Base-by-base conservation (phyloP, 2,888 invertebrate genomes). In the Hirtodrosophila trivittata region DNA sequence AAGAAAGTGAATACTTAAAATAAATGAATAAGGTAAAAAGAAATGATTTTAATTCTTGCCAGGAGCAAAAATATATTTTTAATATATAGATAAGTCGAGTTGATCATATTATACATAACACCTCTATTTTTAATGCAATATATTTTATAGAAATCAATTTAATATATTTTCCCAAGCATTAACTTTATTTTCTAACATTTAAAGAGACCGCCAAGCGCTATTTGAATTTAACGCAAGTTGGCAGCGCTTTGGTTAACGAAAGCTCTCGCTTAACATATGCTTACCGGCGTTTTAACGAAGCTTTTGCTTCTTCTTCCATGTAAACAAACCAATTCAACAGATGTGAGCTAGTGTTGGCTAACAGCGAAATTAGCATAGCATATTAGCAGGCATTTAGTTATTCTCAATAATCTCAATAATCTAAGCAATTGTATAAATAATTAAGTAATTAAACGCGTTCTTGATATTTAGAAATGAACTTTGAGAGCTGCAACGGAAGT, bases 301-400 rank as follows among this genome's bases (percentile, higher is more conserved):
- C 58, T 58, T 10, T 32, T 33, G 52, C 71, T 66, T 39, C 42
- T 45, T 73, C 59, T 64, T 46, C n/a, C 9, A 38, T 56, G 54
- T 77, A 77, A 81, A 77, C 75, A 77, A 77, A 66, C 42, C 21
- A 38, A 30, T 1, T 1, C 0, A 57, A 46, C 77, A 81, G 82
- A 73, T 81, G 77, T 59, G 47, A 4, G 7, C 0, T 0, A 69
- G 75, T 75, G 72, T 63, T 72, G 55, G 14, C 7, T 8, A 70
- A 12, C 33, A 37, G 6, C 1, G 0, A 0, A 49, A 51, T 18
- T 16, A 7, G 1, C 5, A 12, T 12, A 8, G 0, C 13, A 1
- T 3, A 35, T 28, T 50, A 39, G 26, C 47, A 41, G 18, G 42
- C 52, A 32, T 13, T 26, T 18, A 60, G 52, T 56, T 56, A 7